Evolutionary conservation across 2,888 invertebrate species (phyloP).

Genomic region (Seira ritae): DNA sequence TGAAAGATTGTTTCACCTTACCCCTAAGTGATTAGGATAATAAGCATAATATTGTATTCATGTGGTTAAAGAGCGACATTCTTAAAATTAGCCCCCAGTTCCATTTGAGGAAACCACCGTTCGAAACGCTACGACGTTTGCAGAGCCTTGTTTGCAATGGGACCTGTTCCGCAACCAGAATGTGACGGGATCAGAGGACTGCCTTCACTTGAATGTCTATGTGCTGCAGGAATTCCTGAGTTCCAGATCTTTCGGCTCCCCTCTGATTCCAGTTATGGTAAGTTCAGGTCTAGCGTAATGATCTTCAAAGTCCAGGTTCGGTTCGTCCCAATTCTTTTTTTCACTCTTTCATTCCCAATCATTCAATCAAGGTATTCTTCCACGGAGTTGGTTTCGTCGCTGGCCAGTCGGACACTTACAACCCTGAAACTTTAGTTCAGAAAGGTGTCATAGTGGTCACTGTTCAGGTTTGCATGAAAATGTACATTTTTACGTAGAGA

Average conservation of each 20-base stretch:
- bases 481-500: too few relatives aligned
- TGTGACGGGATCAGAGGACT: conserved; percentile 68
- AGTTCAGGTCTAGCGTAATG: conserved; percentile 29
- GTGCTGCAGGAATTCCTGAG: conserved; percentile 36
- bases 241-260: conserved; percentile 11
- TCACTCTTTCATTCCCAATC: not conserved
- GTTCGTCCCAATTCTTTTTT: not conserved
- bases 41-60: not conserved
- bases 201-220: conserved; percentile 64
- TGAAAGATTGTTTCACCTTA: not conserved
- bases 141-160: conserved; percentile 69
- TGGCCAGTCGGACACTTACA: conserved; percentile 67
- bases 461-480: not conserved
- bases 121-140: conserved; percentile 54
- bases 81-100: conserved; percentile 61
- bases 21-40: not conserved
- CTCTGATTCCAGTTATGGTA: conserved; percentile 67
- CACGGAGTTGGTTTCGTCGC: conserved; percentile 65
- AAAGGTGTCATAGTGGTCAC: conserved; percentile 63
- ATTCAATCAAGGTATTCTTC: conserved; percentile 54
- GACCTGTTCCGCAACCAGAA: conserved; percentile 62
- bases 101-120: conserved; percentile 56
- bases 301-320: conserved; percentile 1
- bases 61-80: not conserved
- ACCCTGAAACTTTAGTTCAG: conserved; percentile 68